A percentile compares a stretch with the other conserved stretches of the same genome.
These are phyloP conservation scores for Orthonevra nobilis DNA, from an alignment of 2,888 invertebrate genomes.

Conservation along the genomic window DNA sequence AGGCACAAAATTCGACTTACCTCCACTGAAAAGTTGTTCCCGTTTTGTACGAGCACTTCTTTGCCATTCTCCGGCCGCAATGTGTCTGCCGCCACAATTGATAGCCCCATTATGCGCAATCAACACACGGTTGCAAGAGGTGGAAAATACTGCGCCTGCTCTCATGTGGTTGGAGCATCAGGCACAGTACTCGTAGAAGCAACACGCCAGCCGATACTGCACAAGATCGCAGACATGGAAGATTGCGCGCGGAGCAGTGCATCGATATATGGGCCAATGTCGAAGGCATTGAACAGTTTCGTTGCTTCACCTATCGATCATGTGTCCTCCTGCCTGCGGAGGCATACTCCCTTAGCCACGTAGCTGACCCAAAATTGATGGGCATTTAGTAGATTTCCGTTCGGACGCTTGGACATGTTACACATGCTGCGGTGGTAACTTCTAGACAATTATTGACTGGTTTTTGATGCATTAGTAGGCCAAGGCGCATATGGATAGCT, in stretches of 20 bases:
- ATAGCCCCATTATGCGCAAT: conserved; percentile 61
- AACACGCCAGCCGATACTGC: conserved; percentile 13
- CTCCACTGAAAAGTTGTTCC: conserved; percentile 35
- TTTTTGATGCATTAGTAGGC: conserved; percentile 27
- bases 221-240: not conserved
- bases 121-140: conserved; percentile 35
- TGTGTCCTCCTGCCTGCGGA: conserved; percentile 14
- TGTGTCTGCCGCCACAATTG: conserved; percentile 53
- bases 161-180: conserved; percentile 3
- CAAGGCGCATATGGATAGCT: conserved; percentile 4
- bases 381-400: conserved; percentile 27
- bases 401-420: conserved; percentile 37
- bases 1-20: not conserved
- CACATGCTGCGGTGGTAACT: conserved; percentile 41
- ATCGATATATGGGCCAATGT: conserved; percentile 55
- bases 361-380: too few relatives aligned
- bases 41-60: conserved; percentile 8
- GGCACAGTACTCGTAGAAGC: conserved; percentile 5
- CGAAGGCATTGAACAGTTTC: conserved; percentile 42
- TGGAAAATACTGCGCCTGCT: conserved; percentile 5
- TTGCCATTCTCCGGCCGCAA: conserved; percentile 53
- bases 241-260: not conserved
- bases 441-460: conserved; percentile 35
- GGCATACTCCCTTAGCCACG: not conserved
- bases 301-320: conserved; percentile 60